Evolutionary conservation across 2,113 vertebrate genomes (phyloP), one percentile per base, ranked within the genome.

Genomic region (Anthoscopus minutus): DNA sequence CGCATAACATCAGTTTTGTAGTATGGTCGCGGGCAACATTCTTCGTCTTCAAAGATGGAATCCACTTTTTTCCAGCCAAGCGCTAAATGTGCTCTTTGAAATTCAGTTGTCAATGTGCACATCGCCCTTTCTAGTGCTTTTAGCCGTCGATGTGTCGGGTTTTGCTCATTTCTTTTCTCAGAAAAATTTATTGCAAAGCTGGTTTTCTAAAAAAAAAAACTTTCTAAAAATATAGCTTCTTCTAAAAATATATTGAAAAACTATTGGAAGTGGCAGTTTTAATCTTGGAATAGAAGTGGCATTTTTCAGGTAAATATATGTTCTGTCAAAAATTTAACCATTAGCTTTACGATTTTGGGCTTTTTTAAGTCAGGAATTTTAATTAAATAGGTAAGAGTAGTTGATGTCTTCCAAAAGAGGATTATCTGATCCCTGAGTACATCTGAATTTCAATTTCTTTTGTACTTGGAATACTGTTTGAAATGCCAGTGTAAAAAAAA

Each of bases 1-100:
- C 2, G 21, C 9, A 0, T 27, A 8, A 23, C 18, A 22, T 25
- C 1, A 1, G 14, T 37, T 62, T 62, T 70, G 1, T 15, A 0
- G 4, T 2, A 0, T 1, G 25, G 38, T 5, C 8, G 5, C 2
- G 0, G 5, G 11, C 33, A 10, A 0, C 11, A 0, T 28, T 15
- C 8, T 28, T 45, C 30, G 6, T 54, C 21, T 25, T 53, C 13
- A 27, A 11, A 35, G 13, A 0, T 11, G 21, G 16, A 33, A 11
- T 47, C 24, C 4, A 0, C n/a, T 8, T 14, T 20, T 72, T 35
- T 40, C 18, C 24, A 35, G 35, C 16, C 45, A 1, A 6, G 11
- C 5, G 15, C 8, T 1, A 6, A 7, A 0, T 2, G 7, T 7
- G 31, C 2, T 50, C 19, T 20, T 77, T 6, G 21, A 25, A 15